These are phyloP conservation scores for Epinephelus fuscoguttatus DNA, from an alignment of 2,113 vertebrate genomes.

Conservation along the genomic window DNA sequence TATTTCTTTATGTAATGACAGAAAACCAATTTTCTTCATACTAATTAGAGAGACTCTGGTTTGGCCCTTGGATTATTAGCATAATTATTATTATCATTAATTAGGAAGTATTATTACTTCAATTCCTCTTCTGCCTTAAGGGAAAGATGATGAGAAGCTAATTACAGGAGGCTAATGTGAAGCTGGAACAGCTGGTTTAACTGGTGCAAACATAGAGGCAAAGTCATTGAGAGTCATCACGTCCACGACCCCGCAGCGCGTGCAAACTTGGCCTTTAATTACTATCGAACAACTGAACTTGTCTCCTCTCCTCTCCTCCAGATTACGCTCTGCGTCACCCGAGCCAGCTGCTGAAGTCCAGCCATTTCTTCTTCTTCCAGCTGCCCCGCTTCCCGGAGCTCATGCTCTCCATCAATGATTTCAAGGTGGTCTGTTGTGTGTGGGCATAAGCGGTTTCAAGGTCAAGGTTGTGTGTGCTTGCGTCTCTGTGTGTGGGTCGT, in stretches of 20 bases:
- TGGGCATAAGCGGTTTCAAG: constrained; percentile 60
- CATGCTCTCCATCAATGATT: constrained; percentile 98
- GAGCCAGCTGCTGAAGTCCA: constrained; percentile 96
- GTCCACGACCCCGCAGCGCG: not conserved
- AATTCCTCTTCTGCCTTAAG: constrained; percentile 57
- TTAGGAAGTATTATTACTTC: constrained; percentile 63
- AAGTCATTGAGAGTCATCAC: constrained; percentile 20
- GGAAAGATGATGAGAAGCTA: constrained; percentile 63
- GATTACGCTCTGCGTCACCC: constrained; percentile 96
- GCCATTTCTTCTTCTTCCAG: constrained; percentile 98
- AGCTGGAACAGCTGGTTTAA: constrained; percentile 64
- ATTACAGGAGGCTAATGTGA: constrained; percentile 70
- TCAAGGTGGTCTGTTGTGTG: constrained; percentile 88
- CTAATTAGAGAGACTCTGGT: constrained; percentile 56
- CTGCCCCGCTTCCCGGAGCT: constrained; percentile 97
- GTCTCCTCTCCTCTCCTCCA: constrained; percentile 71
- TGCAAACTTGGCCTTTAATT: constrained; percentile 22
- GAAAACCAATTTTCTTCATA: constrained; percentile 2
- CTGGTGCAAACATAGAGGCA: constrained; percentile 43
- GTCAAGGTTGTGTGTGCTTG: constrained; percentile 59
- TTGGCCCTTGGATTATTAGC: constrained; percentile 53
- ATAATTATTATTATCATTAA: constrained; percentile 70
- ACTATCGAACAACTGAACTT: constrained; percentile 12
- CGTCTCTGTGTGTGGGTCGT: constrained; percentile 9
- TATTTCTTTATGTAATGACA: not conserved